Evolutionary conservation across 2,888 invertebrate genomes (phyloP), one percentile per base, ranked within the genome.

Genomic region (Ennomos fuscantarius): DNA sequence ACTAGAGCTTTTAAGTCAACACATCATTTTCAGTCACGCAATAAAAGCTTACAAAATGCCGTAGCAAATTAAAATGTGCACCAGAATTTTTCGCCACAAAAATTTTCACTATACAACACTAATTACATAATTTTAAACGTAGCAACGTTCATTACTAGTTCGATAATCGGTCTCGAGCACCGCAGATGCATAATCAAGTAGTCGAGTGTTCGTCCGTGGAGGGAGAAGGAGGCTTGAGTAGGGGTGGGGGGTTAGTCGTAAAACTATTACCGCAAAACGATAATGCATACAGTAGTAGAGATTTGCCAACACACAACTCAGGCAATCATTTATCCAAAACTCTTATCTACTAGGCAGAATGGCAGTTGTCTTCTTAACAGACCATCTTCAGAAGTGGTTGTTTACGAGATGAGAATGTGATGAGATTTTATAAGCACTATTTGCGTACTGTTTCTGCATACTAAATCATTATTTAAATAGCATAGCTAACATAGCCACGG

Each of bases 171-270:
- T 85, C 67, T 82, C 82, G 81, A 87, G 88, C 83, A 86, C 84
- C 83, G 81, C 79, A 85, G 82, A 87, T 89, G 89, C 88, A 90
- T 91, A 90, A 87, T 89, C 87, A 86, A 90, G 89, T 87, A 87
- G 86, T 79, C 64, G 78, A 81, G 77, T 81, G 83, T 82, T 81
- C 68, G 76, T 71, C 70, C 75, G 68, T 65, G 68, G 65, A 13
- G 45, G 37, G 32, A 62, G 66, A 65, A 68, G 65, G 34, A 35
- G 32, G 12, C 63, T 66, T 69, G 69, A 69, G 68, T 24, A 60
- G 59, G 51, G 63, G 71, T 66, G 68, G 62, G 68, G 72, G 79
- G 79, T 74, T 78, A 81, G 81, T 88, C 85, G 85, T 90, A 89
- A 90, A 92, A 89, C 90, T 90, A 91, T 92, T 59, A 54, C 40